Conservation (phyloP, 2,888 invertebrate genomes). For the Anoncus sp. region DNA sequence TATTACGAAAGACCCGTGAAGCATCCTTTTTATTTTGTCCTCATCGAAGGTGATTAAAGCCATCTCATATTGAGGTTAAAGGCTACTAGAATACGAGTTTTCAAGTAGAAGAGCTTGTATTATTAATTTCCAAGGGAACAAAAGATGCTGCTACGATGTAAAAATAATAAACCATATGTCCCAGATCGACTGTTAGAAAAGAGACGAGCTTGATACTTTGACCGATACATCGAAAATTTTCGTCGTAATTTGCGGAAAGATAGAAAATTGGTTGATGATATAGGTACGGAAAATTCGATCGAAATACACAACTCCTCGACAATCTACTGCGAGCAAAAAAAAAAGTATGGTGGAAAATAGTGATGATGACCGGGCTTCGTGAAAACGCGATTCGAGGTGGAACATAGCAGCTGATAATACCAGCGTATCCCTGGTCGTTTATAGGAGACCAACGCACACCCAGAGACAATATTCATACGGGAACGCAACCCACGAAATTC, state of each 20-base stretch:
- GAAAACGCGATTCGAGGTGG: slow-evolving; percentile 40
- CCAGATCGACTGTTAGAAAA: neutral
- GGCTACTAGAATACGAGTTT: neutral
- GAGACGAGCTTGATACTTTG: neutral
- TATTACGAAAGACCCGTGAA: slow-evolving; percentile 47
- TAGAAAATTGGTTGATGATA: neutral
- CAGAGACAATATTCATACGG: slow-evolving; percentile 1
- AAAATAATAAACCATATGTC: neutral
- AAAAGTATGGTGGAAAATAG: slow-evolving; percentile 15
- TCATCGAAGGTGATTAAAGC: slow-evolving; percentile 51
- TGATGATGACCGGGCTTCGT: slow-evolving; percentile 4
- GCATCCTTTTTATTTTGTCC: slow-evolving; percentile 27
- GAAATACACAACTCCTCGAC: slow-evolving; percentile 1
- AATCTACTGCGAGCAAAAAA: neutral
- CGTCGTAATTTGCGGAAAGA: neutral
- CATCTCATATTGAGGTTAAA: slow-evolving; percentile 10
- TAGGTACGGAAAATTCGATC: neutral
- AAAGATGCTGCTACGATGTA: neutral
- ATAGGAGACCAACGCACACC: neutral
- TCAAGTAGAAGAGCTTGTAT: neutral
- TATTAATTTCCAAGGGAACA: neutral
- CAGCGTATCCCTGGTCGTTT: neutral
- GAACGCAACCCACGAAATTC: too few relatives aligned
- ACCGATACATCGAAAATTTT: neutral
- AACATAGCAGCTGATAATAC: slow-evolving; percentile 23